Percentiles rank a stretch among this genome's conserved stretches.
Conservation (phyloP, 2,113 vertebrate genomes). For the Odobenus rosmarus region DNA sequence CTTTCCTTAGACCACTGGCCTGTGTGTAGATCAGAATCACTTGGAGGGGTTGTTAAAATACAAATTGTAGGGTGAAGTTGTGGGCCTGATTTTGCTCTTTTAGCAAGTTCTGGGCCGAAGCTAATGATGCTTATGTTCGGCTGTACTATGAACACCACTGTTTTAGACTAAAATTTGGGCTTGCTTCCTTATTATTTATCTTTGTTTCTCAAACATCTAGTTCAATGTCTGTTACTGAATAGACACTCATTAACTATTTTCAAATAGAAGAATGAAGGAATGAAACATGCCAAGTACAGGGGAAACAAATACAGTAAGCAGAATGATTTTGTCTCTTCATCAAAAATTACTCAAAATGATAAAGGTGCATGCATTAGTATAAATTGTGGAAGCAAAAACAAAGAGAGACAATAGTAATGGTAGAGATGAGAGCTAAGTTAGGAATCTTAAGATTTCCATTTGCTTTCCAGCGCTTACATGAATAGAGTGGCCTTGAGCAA, state of each 20-base stretch:
- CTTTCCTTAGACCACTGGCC: neutral
- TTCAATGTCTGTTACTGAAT: neutral
- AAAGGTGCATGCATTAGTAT: neutral
- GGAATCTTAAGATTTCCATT: conserved; percentile 6
- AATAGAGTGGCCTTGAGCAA: conserved; percentile 23
- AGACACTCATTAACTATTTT: conserved; percentile 9
- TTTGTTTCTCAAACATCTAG: neutral
- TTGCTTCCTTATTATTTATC: neutral
- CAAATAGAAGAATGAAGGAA: neutral
- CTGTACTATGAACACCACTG: neutral
- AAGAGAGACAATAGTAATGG: neutral
- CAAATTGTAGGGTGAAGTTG: neutral
- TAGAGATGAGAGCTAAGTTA: neutral
- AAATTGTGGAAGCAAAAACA: neutral
- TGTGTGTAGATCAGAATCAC: neutral
- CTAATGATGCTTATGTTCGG: neutral
- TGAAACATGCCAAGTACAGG: neutral
- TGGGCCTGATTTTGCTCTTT: neutral
- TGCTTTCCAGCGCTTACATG: neutral
- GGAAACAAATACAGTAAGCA: neutral
- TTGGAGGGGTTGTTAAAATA: neutral
- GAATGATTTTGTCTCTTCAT: neutral
- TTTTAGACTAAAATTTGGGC: neutral
- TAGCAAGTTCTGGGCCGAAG: neutral
- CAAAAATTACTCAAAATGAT: neutral